phyloP scores from a whole-genome alignment of 2,888 invertebrate species.

The Marasmarcha lunaedactyla region DNA sequence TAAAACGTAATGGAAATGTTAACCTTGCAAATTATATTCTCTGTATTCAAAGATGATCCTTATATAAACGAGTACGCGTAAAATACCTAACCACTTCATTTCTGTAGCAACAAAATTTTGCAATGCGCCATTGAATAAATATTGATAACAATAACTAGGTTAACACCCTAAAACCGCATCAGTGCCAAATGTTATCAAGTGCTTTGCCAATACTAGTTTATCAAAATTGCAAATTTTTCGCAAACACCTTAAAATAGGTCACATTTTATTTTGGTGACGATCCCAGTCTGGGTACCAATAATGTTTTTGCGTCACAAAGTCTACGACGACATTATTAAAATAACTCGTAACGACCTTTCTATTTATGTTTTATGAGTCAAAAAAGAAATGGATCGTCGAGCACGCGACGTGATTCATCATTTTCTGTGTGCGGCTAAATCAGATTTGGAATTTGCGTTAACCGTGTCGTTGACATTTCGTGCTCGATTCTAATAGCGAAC shows the following conservation, averaged over 20 bases:
- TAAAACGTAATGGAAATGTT: no score
- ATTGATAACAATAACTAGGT: conserved; percentile 60
- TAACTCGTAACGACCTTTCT: conserved; percentile 23
- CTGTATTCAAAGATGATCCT: no score
- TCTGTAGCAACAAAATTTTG: conserved; percentile 33
- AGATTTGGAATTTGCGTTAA: conserved; percentile 41
- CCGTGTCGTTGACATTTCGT: conserved; percentile 57
- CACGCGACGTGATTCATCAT: conserved; percentile 58
- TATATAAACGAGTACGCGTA: background rate
- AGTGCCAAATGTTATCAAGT: conserved; percentile 59
- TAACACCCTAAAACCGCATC: conserved; percentile 48
- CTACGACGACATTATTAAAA: conserved; percentile 32
- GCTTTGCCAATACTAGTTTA: conserved; percentile 30
- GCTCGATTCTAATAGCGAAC: conserved; percentile 19
- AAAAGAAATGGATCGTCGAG: conserved; percentile 38
- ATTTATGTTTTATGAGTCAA: conserved; percentile 31
- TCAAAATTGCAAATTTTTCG: conserved; percentile 45
- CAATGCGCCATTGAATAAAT: conserved; percentile 50
- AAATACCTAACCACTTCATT: background rate
- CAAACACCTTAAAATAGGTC: conserved; percentile 49
- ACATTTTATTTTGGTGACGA: conserved; percentile 38
- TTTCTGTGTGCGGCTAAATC: conserved; percentile 31
- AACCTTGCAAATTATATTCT: no score
- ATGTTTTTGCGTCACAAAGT: conserved; percentile 33
- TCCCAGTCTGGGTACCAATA: conserved; percentile 22